These are phyloP conservation scores for Stigmatopora nigra DNA, from an alignment of 2,113 vertebrate species.

Conservation along the genomic window DNA sequence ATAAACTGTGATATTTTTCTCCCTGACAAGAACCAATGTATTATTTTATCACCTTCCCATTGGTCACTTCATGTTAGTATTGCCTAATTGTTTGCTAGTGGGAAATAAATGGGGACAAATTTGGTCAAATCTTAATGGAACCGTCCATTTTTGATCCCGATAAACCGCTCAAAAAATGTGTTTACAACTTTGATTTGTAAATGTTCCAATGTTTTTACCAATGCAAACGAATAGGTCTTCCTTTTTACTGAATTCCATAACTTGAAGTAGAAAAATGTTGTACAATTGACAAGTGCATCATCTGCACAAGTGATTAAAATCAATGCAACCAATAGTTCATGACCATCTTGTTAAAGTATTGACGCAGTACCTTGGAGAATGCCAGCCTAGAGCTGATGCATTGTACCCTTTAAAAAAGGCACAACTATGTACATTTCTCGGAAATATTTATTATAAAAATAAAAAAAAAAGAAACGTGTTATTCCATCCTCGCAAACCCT, in stretches of 20 bases:
- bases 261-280: neutral
- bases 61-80: too few relatives aligned
- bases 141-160: too few relatives aligned
- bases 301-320: neutral
- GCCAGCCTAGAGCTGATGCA: neutral
- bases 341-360: neutral
- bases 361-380: neutral
- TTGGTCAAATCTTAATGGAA: too few relatives aligned
- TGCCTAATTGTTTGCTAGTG: too few relatives aligned
- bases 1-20: too few relatives aligned
- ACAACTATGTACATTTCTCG: neutral
- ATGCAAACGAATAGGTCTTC: too few relatives aligned
- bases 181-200: too few relatives aligned
- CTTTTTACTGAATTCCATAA: neutral
- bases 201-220: too few relatives aligned
- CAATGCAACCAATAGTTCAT: neutral
- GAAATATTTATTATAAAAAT: neutral
- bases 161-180: too few relatives aligned
- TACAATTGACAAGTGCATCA: neutral
- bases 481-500: constrained; percentile 2
- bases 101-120: too few relatives aligned
- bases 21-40: too few relatives aligned
- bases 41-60: too few relatives aligned
- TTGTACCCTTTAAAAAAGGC: neutral
- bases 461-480: constrained; percentile 7